These are phyloP conservation scores for Plecturocebus donacophilus DNA, from an alignment of 2,113 vertebrate genomes.

Conservation along the genomic window DNA sequence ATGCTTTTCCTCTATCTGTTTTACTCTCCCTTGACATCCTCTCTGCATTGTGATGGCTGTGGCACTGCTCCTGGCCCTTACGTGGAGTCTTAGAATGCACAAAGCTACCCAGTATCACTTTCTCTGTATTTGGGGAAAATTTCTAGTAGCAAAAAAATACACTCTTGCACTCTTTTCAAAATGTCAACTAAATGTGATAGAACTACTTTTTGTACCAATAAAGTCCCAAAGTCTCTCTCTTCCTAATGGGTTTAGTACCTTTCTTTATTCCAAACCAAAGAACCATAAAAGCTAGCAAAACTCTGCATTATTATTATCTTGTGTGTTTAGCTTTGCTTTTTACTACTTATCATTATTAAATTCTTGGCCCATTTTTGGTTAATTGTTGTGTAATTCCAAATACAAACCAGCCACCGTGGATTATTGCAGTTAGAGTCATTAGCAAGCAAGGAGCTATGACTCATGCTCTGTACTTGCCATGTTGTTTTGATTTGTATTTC, in stretches of 20 bases:
- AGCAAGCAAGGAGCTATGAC: neutral
- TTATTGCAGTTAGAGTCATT: neutral
- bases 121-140: neutral
- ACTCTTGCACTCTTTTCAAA: neutral
- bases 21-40: neutral
- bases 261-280: neutral
- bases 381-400: neutral
- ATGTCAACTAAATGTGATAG: neutral
- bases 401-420: neutral
- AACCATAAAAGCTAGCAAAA: neutral
- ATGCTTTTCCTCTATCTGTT: neutral
- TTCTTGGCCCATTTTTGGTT: neutral
- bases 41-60: fast-evolving
- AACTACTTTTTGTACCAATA: neutral
- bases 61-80: neutral
- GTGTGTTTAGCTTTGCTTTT: neutral
- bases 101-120: neutral
- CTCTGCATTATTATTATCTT: neutral
- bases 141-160: neutral
- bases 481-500: neutral
- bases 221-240: neutral
- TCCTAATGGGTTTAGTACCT: neutral
- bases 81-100: neutral
- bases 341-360: neutral
- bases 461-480: neutral